Conservation (phyloP, 1,140 invertebrate species). For the Panagrolaimus sp. region DNA sequence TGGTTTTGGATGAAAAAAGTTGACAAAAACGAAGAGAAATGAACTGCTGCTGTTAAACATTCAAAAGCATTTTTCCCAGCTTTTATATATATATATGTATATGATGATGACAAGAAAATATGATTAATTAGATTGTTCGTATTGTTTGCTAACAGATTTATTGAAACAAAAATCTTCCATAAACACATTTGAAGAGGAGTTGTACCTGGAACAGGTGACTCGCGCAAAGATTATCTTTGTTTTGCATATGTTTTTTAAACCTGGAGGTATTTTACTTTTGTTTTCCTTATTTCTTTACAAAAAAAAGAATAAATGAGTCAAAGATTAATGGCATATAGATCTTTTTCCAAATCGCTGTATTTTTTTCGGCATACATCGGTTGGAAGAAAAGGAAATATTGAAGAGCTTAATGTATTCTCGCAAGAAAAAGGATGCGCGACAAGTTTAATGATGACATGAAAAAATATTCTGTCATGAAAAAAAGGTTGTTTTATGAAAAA, state of each 20-base stretch:
- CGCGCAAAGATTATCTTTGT: neutral
- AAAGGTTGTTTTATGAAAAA: too few relatives aligned
- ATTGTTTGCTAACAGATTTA: neutral
- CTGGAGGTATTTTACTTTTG: too few relatives aligned
- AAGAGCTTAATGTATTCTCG: conserved; percentile 10
- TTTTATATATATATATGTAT: too few relatives aligned
- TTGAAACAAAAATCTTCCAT: neutral
- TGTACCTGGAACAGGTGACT: neutral
- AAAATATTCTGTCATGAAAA: neutral
- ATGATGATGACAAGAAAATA: neutral
- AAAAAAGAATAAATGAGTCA: too few relatives aligned
- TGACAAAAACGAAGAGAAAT: too few relatives aligned
- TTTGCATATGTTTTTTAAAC: neutral
- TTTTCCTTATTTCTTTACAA: too few relatives aligned
- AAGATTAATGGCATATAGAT: neutral
- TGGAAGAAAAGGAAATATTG: neutral
- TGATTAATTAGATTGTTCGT: conserved; percentile 6
- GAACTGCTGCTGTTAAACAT: too few relatives aligned
- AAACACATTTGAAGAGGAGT: neutral
- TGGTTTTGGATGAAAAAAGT: too few relatives aligned
- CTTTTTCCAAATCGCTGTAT: neutral
- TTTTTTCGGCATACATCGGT: neutral
- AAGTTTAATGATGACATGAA: conserved; percentile 16
- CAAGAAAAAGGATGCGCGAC: conserved; percentile 15
- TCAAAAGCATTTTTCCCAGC: too few relatives aligned